Percentiles rank a stretch among this genome's conserved stretches.
phyloP scores from a whole-genome alignment of 1,140 invertebrate species.

The Orchesella cincta region DNA sequence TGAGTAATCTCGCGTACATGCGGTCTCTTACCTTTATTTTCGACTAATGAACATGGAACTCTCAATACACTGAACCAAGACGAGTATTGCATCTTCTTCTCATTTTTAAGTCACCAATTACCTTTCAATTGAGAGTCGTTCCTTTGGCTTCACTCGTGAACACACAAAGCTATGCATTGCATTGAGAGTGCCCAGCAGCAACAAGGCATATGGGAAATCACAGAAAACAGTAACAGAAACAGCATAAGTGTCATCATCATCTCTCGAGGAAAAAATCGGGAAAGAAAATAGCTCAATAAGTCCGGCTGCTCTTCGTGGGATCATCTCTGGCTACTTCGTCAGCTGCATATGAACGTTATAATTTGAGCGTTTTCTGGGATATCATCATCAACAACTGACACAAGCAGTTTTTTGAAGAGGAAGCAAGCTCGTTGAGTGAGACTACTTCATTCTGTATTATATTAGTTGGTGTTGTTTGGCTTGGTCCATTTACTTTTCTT shows the following conservation, averaged over 20 bases:
- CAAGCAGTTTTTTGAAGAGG: background rate
- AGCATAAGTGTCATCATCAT: background rate
- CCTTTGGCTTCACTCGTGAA: no score
- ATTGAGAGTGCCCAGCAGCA: background rate
- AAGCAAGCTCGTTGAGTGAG: background rate
- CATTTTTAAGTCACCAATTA: no score
- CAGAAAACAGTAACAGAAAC: background rate
- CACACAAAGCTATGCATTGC: background rate
- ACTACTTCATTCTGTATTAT: background rate
- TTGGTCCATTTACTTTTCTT: background rate
- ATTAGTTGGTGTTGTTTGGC: background rate
- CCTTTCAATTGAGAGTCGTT: no score
- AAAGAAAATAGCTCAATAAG: background rate
- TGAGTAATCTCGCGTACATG: background rate
- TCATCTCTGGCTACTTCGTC: background rate
- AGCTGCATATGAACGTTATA: background rate
- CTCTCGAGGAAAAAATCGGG: background rate
- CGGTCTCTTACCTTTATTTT: slow-evolving; percentile 11
- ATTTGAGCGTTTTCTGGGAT: background rate
- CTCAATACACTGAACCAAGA: background rate
- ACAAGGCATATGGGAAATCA: background rate
- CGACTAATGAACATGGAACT: slow-evolving; percentile 25
- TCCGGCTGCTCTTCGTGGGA: background rate
- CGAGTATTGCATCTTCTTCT: no score
- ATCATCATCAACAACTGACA: background rate